Base-by-base conservation (phyloP, 2,113 vertebrate genomes). In the Misgurnus anguillicaudatus region DNA sequence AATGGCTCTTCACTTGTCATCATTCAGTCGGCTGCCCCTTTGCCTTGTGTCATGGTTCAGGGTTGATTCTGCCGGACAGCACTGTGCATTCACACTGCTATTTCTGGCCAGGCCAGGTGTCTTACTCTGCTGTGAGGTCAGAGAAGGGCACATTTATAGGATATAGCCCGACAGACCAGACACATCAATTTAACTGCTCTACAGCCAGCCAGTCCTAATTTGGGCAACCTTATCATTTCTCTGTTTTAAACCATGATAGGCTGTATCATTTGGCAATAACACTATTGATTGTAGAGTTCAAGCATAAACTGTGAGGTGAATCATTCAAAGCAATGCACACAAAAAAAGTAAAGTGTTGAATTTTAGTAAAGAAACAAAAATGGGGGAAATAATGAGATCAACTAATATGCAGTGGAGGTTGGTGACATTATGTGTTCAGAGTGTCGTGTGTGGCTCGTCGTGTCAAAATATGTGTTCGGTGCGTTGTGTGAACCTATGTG, bases 31-130 rank as follows among this genome's bases (percentile, higher is more conserved):
- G 69, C 24, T 38, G 63, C 75, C 61, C 65, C 55, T 88, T 81
- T 55, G 4, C 78, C 83, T 66, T 77, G 79, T 78, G 77, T 80
- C 9, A 74, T 85, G 84, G 79, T 89, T 86, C 83, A 86, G 85
- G 90, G 87, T 80, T 82, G 89, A 84, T 86, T 88, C 84, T 51
- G 67, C 36, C 0, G 2, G 82, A 83, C 76, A 75, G 67, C 51
- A 55, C 78, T 86, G 88, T 86, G 81, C 76, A 86, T 90, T 88
- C 87, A 86, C 88, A 77, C 89, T 87, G 89, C 89, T 91, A 89
- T 85, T 87, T 88, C 84, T 80, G 83, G 86, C 85, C 75, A 38
- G 48, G 69, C 84, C 86, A 78, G 41, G 83, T 90, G 90, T 89
- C 89, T 88, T 83, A 83, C 75, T 72, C 62, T 71, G 79, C 74